Conservation (phyloP, 2,888 invertebrate species). For the Pollenia labialis region DNA sequence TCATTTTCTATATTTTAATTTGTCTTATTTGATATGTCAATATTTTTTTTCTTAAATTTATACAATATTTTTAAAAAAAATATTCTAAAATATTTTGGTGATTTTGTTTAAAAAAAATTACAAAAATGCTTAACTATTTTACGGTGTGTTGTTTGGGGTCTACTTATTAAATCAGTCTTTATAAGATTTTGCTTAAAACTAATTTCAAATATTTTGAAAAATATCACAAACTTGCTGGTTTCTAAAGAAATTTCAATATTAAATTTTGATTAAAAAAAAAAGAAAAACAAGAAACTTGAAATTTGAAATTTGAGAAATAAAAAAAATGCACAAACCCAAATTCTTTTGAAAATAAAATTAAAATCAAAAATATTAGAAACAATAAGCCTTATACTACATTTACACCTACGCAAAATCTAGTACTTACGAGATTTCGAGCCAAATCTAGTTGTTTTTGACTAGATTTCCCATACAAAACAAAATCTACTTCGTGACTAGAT, state of each 20-base stretch:
- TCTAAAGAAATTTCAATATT: conserved; percentile 50
- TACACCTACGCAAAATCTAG: no score
- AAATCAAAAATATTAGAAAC: conserved; percentile 16
- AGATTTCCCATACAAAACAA: no score
- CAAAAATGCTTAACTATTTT: not conserved
- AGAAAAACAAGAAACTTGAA: conserved; percentile 67
- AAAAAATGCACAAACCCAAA: conserved; percentile 13
- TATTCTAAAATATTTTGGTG: no score
- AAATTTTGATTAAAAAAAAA: conserved; percentile 20
- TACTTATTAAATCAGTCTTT: conserved; percentile 24
- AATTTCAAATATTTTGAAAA: not conserved
- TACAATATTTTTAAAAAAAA: conserved; percentile 6
- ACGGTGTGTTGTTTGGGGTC: conserved; percentile 43
- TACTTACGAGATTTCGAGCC: no score
- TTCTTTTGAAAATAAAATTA: conserved; percentile 15
- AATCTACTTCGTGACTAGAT: no score
- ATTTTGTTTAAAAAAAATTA: not conserved
- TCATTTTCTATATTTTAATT: no score
- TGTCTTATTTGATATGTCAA: no score
- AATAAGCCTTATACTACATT: not conserved
- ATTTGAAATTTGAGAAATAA: conserved; percentile 56
- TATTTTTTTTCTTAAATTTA: no score
- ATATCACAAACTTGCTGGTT: conserved; percentile 69
- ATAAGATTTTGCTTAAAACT: conserved; percentile 16
- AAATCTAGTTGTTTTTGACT: no score